Evolutionary conservation across 1,140 invertebrate genomes (phyloP).

Genomic region (Cherax quadricarinatus): DNA sequence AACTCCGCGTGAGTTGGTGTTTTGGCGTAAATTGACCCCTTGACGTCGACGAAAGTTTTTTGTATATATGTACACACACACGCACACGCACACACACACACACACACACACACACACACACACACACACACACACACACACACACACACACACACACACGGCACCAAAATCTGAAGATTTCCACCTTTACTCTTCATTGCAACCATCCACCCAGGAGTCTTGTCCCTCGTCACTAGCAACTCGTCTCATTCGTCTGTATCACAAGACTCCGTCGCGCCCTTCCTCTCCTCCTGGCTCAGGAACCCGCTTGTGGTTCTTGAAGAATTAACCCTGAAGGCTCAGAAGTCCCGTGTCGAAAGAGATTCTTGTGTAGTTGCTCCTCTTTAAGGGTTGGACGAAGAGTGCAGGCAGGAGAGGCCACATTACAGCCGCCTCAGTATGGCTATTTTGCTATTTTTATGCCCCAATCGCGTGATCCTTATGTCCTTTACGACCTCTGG

Average conservation of each 20-base stretch:
- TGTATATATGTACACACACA: too few relatives aligned
- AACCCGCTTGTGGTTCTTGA: background rate
- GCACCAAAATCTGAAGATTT: too few relatives aligned
- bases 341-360: background rate
- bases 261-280: background rate
- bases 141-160: too few relatives aligned
- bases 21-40: too few relatives aligned
- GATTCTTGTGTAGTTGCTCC: background rate
- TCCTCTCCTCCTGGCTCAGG: background rate
- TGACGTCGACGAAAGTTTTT: too few relatives aligned
- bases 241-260: background rate
- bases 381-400: background rate
- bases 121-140: too few relatives aligned
- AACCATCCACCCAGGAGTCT: too few relatives aligned
- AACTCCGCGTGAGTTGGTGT: too few relatives aligned
- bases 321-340: background rate
- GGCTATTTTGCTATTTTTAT: conserved; percentile 44
- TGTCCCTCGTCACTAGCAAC: too few relatives aligned
- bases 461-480: conserved; percentile 44
- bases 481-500: conserved; percentile 28
- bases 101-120: too few relatives aligned
- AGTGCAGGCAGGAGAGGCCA: background rate
- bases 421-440: conserved; percentile 17
- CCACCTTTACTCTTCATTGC: too few relatives aligned
- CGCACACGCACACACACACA: too few relatives aligned